phyloP scores from a whole-genome alignment of 2,888 invertebrate genomes.

The Aspidiotus rigidus region DNA sequence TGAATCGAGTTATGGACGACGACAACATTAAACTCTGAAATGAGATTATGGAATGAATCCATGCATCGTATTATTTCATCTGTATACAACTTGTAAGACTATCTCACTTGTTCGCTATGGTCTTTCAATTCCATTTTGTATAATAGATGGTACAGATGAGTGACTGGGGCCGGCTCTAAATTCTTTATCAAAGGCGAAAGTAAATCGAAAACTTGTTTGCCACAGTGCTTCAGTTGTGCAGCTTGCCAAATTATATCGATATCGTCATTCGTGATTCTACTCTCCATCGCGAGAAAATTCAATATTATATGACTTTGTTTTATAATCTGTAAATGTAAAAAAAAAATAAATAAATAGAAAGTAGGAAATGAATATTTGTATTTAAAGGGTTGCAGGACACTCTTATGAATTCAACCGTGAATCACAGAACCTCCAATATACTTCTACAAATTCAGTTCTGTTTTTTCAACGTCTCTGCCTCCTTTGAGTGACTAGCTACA shows the following conservation, averaged over 20 bases:
- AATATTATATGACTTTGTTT: conserved; percentile 90
- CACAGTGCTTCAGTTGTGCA: conserved; percentile 88
- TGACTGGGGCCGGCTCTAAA: conserved; percentile 74
- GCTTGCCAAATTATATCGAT: conserved; percentile 91
- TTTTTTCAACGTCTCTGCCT: too few relatives aligned
- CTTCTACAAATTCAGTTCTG: too few relatives aligned
- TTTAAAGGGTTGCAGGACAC: neutral
- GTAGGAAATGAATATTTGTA: conserved; percentile 25
- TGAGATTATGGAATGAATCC: neutral
- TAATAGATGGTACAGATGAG: conserved; percentile 78
- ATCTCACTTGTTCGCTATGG: conserved; percentile 73
- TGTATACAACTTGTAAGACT: neutral
- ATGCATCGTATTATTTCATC: neutral
- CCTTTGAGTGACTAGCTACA: too few relatives aligned
- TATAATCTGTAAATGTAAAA: conserved; percentile 54
- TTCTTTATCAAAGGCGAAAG: conserved; percentile 83
- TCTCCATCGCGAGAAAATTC: conserved; percentile 86
- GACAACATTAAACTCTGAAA: conserved; percentile 75
- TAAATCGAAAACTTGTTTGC: conserved; percentile 77
- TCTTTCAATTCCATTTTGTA: conserved; percentile 80
- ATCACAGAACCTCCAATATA: too few relatives aligned
- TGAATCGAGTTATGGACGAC: conserved; percentile 78
- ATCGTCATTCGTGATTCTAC: conserved; percentile 79
- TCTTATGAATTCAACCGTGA: neutral
- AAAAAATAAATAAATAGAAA: neutral